Evolutionary conservation across 2,113 vertebrate species (phyloP), one percentile per base, ranked within the genome.

Genomic region (Podilymbus podiceps): DNA sequence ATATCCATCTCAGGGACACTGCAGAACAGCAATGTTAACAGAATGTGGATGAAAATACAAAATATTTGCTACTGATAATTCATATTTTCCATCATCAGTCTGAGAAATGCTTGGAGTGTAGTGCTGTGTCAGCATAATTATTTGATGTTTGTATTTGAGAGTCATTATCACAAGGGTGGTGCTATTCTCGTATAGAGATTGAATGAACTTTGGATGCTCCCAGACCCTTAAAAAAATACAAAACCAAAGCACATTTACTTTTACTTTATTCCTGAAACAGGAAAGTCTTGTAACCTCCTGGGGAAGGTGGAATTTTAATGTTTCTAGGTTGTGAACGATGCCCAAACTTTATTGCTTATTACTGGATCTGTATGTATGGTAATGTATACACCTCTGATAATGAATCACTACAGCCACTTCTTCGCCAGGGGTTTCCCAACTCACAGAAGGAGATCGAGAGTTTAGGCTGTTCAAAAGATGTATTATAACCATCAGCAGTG

Each of bases 1-100:
- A 90, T 96, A 93, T 73, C 33, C 25, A 63, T 73, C 62, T 90
- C 85, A 33, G 49, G 50, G 78, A 90, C 88, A 94, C 73, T 85
- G 58, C 11, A 12, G 84, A 94, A 56, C 10, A 69, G 88, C 77
- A 59, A 33, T 66, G 46, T 66, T 95, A 93, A 93, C 60, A 93
- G 46, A 83, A 84, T 89, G 7, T 52, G 59, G 56, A 93, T 89
- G 50, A 72, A 97, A 90, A 96, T 31, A n/a, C 38, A 49, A 84
- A 90, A 89, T 64, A 73, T 91, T 85, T 79, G 27, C 50, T 75
- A 53, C 12, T 71, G 62, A 85, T 42, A 87, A 95, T 91, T 97
- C 67, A 85, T 75, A 74, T 85, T 83, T 94, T 96, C 76, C 15
- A 49, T 71, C 84, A 68, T 53, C 71, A 28, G 14, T 66, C 53